Evolutionary conservation across 2,797 vertebrate genomes (phyloP), one percentile per base, ranked within the genome.

Genomic region (Enteromius argenteus): DNA sequence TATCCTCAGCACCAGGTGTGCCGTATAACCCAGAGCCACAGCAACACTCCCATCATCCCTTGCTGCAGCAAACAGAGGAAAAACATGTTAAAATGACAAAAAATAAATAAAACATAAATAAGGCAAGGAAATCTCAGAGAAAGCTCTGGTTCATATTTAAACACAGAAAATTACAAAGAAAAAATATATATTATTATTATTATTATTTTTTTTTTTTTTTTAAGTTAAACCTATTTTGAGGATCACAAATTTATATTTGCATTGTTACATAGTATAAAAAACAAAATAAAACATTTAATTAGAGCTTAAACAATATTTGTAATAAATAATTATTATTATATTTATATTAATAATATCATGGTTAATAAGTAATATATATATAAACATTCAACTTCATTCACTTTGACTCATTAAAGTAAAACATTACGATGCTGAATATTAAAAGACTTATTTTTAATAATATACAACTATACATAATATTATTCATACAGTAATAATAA

Each of bases 1-100:
- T 86, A 99, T 97, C 98, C 98, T 99, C 88, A 98, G 96, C 88
- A 99, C 97, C 93, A 99, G 93, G 93, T 99, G 98, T 60, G 98
- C 96, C 0, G 98, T 99, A 90, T 99, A 99, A 91, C 98, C 98
- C 90, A 99, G 94, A 87, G 98, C 98, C 56, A 99, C 98, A 0
- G 98, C 97, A 68, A 99, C 95, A 88, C 96, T 99, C 89, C 98
- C 97, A 39, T 99, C 98, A 89, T 99, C 98, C 93, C 96, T 99
- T 81, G 96, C 98, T 99, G 95, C 66, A 80, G 23, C 51, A 37
- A 49, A 53, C 19, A 77, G 62, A 81, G 4, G 10, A 82, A 5
- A 19, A 60, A 17, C n/a, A 2, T 56, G 30, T 27, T 72, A 1
- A 15, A 72, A 19, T 9, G 3, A 27, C 21, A 46, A 14, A 46